Conservation (phyloP, 2,113 vertebrate genomes). For the Octodon degus region DNA sequence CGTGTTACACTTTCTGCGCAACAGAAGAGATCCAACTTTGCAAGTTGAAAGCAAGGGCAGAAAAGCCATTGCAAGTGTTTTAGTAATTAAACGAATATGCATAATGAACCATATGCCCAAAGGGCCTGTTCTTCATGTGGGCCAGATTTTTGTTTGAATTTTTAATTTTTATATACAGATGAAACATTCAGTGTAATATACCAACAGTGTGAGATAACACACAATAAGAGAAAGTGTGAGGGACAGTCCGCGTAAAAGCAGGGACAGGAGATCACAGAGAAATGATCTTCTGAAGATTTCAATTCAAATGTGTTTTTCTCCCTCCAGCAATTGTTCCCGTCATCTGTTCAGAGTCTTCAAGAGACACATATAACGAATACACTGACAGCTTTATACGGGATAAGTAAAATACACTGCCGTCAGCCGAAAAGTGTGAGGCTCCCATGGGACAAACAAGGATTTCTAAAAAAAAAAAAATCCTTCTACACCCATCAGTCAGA, state of each 20-base stretch:
- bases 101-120: slow-evolving; percentile 94
- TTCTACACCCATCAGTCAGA: slow-evolving; percentile 31
- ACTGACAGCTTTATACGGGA: slow-evolving; percentile 83
- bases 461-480: slow-evolving; percentile 61
- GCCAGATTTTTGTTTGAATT: slow-evolving; percentile 93
- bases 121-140: slow-evolving; percentile 90
- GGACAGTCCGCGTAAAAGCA: slow-evolving; percentile 76
- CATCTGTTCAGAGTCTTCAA: slow-evolving; percentile 84
- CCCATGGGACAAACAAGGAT: slow-evolving; percentile 73
- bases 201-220: slow-evolving; percentile 83
- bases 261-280: slow-evolving; percentile 72
- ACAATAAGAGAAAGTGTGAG: slow-evolving; percentile 74
- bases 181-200: slow-evolving; percentile 87
- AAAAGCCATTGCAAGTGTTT: slow-evolving; percentile 90
- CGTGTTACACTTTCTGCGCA: slow-evolving; percentile 84
- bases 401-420: slow-evolving; percentile 79
- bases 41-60: slow-evolving; percentile 92
- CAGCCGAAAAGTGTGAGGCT: slow-evolving; percentile 79
- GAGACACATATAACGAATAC: slow-evolving; percentile 72
- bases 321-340: slow-evolving; percentile 84
- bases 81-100: slow-evolving; percentile 93
- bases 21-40: slow-evolving; percentile 86
- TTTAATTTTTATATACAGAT: slow-evolving; percentile 93
- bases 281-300: slow-evolving; percentile 79
- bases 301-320: slow-evolving; percentile 72